Conservation (phyloP, 2,888 invertebrate species). For the Synergus itoensis region DNA sequence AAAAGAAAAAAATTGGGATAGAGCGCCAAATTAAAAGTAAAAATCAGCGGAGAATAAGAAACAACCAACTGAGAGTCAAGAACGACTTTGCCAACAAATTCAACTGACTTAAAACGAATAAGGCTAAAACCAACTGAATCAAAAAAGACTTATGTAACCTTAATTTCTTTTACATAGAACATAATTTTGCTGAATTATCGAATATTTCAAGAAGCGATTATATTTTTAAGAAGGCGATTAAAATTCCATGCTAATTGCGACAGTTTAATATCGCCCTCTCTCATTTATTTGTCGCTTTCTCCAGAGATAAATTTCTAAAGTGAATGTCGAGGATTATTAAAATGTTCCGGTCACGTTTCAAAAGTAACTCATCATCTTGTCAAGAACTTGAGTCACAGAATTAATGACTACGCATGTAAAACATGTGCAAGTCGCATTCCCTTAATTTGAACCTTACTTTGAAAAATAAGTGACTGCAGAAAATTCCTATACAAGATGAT, state of each 20-base stretch:
- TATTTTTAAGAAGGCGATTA: neutral
- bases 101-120: no score
- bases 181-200: neutral
- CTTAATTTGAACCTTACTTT: conserved; percentile 30
- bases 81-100: no score
- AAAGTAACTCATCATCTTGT: conserved; percentile 42
- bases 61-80: no score
- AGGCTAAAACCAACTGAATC: neutral
- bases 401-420: conserved; percentile 34
- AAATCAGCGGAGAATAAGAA: no score
- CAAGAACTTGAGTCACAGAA: conserved; percentile 33
- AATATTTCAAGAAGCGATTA: neutral
- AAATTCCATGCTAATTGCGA: conserved; percentile 29
- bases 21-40: neutral
- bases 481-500: neutral
- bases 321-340: conserved; percentile 37
- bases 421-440: conserved; percentile 4
- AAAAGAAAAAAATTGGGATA: neutral
- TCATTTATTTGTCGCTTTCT: conserved; percentile 33
- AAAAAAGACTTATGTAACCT: neutral
- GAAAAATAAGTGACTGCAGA: neutral
- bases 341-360: conserved; percentile 42
- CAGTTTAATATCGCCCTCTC: conserved; percentile 15
- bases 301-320: conserved; percentile 32
- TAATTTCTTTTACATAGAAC: neutral